A percentile compares a stretch with the other conserved stretches of the same genome.
These are phyloP conservation scores for Lypha dubia DNA, from an alignment of 2,888 invertebrate genomes.

Conservation along the genomic window DNA sequence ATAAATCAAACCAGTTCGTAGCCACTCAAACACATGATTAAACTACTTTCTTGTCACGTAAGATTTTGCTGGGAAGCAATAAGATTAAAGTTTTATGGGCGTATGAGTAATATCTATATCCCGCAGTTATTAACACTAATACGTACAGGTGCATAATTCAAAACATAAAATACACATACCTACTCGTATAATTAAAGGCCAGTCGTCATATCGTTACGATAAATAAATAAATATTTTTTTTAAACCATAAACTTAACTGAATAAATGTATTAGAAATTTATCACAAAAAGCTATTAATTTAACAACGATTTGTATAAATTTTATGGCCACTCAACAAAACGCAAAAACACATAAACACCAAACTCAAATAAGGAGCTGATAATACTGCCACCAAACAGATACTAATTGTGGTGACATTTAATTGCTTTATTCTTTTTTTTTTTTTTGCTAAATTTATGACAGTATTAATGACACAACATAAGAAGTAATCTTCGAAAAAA, in stretches of 20 bases:
- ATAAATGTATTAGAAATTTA: conserved; percentile 66
- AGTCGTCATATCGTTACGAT: conserved; percentile 32
- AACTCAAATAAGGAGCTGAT: conserved; percentile 13
- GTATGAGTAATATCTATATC: conserved; percentile 19
- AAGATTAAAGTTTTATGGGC: not conserved
- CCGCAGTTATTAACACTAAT: conserved; percentile 8
- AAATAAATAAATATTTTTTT: conserved; percentile 53
- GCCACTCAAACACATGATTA: too few species aligned
- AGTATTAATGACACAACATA: conserved; percentile 9
- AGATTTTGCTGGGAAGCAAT: too few species aligned
- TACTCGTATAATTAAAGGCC: conserved; percentile 1
- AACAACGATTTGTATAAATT: conserved; percentile 59
- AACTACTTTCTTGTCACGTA: too few species aligned
- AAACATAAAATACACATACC: not conserved
- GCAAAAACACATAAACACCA: conserved; percentile 11
- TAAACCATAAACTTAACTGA: conserved; percentile 61
- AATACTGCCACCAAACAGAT: conserved; percentile 31
- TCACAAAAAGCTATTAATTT: conserved; percentile 66
- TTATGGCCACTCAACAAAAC: conserved; percentile 59
- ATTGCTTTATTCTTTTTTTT: conserved; percentile 51
- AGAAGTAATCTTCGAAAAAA: not conserved
- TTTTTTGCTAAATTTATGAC: conserved; percentile 40
- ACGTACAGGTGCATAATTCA: conserved; percentile 7
- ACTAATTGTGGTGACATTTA: conserved; percentile 70
- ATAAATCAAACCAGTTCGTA: too few species aligned